Conservation (phyloP, 1,140 invertebrate species). For the Watersipora subatra region DNA sequence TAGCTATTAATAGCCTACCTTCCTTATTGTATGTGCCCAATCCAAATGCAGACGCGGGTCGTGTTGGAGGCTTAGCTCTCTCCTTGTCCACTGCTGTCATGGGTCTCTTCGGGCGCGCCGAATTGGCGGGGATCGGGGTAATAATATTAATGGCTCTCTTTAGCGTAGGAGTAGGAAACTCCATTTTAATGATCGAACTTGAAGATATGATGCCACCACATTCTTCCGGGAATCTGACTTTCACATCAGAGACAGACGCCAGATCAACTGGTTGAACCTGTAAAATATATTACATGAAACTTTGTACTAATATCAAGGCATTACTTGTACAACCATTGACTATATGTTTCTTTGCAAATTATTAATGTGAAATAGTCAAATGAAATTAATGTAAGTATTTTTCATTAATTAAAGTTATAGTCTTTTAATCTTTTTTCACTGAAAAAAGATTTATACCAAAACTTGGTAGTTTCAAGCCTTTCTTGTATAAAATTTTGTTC, state of each 20-base stretch:
- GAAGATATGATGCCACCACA: conserved; percentile 16
- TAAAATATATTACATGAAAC: too few relatives aligned
- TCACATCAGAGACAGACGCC: conserved; percentile 15
- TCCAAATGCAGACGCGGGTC: not conserved
- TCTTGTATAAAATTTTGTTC: too few relatives aligned
- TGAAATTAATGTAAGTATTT: too few relatives aligned
- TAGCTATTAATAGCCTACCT: not conserved
- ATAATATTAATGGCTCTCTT: not conserved
- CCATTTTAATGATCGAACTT: conserved; percentile 19
- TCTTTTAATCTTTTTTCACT: too few relatives aligned
- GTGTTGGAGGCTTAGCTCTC: not conserved
- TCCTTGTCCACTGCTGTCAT: not conserved
- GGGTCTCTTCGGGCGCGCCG: not conserved
- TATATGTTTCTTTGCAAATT: too few relatives aligned
- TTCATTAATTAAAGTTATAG: too few relatives aligned
- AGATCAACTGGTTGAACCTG: conserved; percentile 24
- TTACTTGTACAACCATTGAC: too few relatives aligned
- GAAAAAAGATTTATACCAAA: too few relatives aligned
- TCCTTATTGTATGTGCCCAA: not conserved
- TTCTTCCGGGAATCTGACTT: conserved; percentile 10
- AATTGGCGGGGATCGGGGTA: not conserved
- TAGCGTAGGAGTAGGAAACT: not conserved
- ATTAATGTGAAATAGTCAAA: too few relatives aligned
- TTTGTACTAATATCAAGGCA: too few relatives aligned
- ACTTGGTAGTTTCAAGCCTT: too few relatives aligned